Percentiles rank a stretch among this genome's conserved stretches.
Conservation (phyloP, 2,113 vertebrate genomes). For the Cranoglanis bouderius region DNA sequence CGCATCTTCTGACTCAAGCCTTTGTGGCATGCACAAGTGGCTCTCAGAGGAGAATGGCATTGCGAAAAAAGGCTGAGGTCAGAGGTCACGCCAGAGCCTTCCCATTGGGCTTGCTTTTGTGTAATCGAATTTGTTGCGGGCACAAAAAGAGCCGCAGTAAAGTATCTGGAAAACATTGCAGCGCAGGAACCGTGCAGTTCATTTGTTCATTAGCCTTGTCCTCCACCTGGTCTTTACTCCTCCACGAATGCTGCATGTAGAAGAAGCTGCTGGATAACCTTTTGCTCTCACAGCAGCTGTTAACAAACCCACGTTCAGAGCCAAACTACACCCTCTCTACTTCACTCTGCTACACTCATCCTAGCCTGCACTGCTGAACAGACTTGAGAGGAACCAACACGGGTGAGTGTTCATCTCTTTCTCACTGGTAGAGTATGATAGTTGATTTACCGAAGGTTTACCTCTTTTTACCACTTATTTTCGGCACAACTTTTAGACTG, state of each 20-base stretch:
- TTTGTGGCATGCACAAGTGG: slow-evolving; percentile 78
- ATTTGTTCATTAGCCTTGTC: neutral
- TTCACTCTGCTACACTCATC: slow-evolving; percentile 35
- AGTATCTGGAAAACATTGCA: slow-evolving; percentile 58
- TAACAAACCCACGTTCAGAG: slow-evolving; percentile 25
- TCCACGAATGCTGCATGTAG: slow-evolving; percentile 7
- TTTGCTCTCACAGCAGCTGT: slow-evolving; percentile 37
- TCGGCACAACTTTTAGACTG: neutral
- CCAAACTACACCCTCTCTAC: slow-evolving; percentile 20
- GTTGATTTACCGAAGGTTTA: neutral
- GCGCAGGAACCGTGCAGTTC: neutral
- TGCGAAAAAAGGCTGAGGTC: slow-evolving; percentile 70
- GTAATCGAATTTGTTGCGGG: slow-evolving; percentile 75
- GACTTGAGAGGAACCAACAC: slow-evolving; percentile 14
- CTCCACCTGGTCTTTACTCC: slow-evolving; percentile 6
- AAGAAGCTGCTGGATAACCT: slow-evolving; percentile 32
- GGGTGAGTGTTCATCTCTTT: slow-evolving; percentile 39
- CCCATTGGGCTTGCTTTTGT: slow-evolving; percentile 61
- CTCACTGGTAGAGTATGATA: neutral
- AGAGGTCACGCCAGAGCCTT: slow-evolving; percentile 70
- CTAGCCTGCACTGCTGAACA: slow-evolving; percentile 44
- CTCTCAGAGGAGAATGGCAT: slow-evolving; percentile 70
- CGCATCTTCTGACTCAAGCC: slow-evolving; percentile 71
- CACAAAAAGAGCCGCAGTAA: slow-evolving; percentile 72
- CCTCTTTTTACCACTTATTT: neutral